phyloP scores from a whole-genome alignment of 2,113 vertebrate species.

The Anoplopoma fimbria region DNA sequence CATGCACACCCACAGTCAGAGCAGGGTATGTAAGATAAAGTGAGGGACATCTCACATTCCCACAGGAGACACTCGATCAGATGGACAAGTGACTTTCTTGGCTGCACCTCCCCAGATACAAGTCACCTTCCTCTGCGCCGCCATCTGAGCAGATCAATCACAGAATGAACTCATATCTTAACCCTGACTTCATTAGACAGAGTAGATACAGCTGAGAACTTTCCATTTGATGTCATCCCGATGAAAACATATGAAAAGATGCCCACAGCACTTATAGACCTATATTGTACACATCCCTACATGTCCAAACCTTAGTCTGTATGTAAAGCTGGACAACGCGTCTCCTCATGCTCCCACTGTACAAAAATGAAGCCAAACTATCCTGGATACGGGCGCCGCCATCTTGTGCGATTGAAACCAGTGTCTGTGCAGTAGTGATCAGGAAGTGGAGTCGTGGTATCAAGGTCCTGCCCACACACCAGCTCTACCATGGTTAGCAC shows the following conservation, averaged over 20 bases:
- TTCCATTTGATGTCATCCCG: background rate
- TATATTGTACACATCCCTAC: background rate
- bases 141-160: slow-evolving; percentile 66
- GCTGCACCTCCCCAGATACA: slow-evolving; percentile 22
- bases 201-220: background rate
- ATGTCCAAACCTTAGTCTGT: background rate
- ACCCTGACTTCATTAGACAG: slow-evolving; percentile 51
- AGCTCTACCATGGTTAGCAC: too few relatives aligned
- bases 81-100: slow-evolving; percentile 42
- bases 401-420: background rate
- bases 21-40: background rate
- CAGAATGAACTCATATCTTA: background rate
- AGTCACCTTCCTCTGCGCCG: slow-evolving; percentile 28
- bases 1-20: background rate
- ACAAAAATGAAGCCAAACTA: background rate
- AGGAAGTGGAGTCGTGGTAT: too few relatives aligned
- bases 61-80: slow-evolving; percentile 49
- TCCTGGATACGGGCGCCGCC: background rate
- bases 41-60: slow-evolving; percentile 32
- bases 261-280: background rate
- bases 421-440: too few relatives aligned
- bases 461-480: background rate
- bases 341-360: too few relatives aligned
- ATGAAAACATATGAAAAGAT: background rate
- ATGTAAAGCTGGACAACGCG: background rate